A percentile compares a stretch with the other conserved stretches of the same genome.
Evolutionary conservation across 1,140 invertebrate species (phyloP).

Genomic region (Eueides isabella): DNA sequence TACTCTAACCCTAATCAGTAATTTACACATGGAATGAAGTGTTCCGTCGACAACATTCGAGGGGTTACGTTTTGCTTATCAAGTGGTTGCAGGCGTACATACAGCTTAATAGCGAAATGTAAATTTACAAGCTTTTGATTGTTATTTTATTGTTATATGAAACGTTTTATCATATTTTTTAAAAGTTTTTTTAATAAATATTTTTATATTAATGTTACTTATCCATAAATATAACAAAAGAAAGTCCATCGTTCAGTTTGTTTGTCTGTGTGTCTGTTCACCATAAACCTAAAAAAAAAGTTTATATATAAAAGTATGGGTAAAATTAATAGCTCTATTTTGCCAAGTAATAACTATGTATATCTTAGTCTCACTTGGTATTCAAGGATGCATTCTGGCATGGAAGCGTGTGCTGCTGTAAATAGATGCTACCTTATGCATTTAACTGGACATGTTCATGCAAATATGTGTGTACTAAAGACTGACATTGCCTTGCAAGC

Average conservation of each 20-base stretch:
- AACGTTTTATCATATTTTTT: too few relatives aligned
- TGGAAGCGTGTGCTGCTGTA: not conserved
- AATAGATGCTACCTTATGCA: not conserved
- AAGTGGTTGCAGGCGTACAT: constrained; percentile 17
- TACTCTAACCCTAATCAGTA: not conserved
- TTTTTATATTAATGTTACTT: too few relatives aligned
- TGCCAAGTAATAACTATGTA: too few relatives aligned
- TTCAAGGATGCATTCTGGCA: not conserved
- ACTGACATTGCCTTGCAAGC: not conserved
- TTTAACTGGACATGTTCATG: not conserved
- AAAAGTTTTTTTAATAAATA: too few relatives aligned
- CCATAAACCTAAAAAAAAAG: too few relatives aligned
- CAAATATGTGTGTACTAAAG: constrained; percentile 5
- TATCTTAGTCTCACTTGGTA: too few relatives aligned
- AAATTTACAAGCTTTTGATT: not conserved
- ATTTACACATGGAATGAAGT: constrained; percentile 12
- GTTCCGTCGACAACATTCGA: constrained; percentile 8
- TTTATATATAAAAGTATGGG: too few relatives aligned
- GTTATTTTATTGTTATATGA: too few relatives aligned
- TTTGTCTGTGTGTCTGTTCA: too few relatives aligned
- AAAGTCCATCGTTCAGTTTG: too few relatives aligned
- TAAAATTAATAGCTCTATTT: too few relatives aligned
- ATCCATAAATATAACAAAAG: too few relatives aligned
- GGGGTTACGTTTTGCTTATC: constrained; percentile 23
- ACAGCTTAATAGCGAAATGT: not conserved